Base-by-base conservation (phyloP, 2,888 invertebrate species). In the Tenodera sinensis region DNA sequence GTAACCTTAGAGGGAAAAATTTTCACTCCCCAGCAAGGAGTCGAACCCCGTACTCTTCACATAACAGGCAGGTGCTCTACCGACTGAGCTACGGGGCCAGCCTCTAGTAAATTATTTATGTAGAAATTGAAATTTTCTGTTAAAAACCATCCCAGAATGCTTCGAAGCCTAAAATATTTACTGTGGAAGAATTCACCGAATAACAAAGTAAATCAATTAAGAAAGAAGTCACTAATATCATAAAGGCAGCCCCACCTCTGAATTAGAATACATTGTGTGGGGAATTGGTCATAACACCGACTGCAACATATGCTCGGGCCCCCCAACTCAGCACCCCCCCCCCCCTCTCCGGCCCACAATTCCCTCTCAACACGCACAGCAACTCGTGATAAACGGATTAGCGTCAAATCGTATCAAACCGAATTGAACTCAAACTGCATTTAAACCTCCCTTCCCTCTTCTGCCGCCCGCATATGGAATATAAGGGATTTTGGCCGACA, bases 331-430 rank as follows among this genome's bases (percentile, higher is more conserved):
- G 12, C 12, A 12, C 42, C 47, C 25, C 87, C 28, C 54, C 87
- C 83, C 34, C 47, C 85, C 30, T 4, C 30, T 30, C 42, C 85
- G 81, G 34, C 28, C 34, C 87, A 28, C 83, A 54, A 81, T 83
- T 34, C 88, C 83, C 42, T 85, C 89, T 83, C 28, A 54, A 89
- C 47, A 88, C 83, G 85, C 84, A 82, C 84, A 83, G 88, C 28
- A 84, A 83, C 86, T 84, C 85, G 84, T 88, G 90, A 90, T 90
- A 90, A 90, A 89, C 90, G 90, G 90, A 90, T 90, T 90, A 90
- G 90, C 89, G 89, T 90, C 90, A 89, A 89, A 90, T 90, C 90
- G 90, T 88, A 90, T 90, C 89, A 90, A 90, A 90, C 90, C 89
- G 90, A 90, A 90, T 90, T 90, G 90, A 90, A 90, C 89, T 88